Conservation (phyloP, 2,888 invertebrate species). For the Crematogaster levior region DNA sequence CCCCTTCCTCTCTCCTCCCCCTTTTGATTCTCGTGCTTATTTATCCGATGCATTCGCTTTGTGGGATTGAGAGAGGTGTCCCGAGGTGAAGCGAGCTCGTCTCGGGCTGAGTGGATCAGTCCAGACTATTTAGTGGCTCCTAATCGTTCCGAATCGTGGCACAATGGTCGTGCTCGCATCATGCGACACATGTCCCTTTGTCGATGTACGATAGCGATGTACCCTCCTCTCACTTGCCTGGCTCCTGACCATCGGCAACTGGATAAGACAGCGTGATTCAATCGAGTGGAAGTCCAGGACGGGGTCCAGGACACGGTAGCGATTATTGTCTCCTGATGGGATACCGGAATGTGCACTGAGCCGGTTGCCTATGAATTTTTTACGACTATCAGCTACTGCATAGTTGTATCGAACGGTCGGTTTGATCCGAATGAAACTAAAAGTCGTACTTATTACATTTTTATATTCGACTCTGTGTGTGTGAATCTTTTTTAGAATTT, state of each 20-base stretch:
- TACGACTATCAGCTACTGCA: conserved; percentile 25
- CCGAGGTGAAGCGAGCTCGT: conserved; percentile 63
- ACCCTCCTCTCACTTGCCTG: conserved; percentile 59
- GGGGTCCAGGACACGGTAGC: conserved; percentile 60
- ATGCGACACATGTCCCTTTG: conserved; percentile 73
- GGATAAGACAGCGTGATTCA: conserved; percentile 72
- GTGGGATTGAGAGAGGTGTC: conserved; percentile 78
- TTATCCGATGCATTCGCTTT: conserved; percentile 75
- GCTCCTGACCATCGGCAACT: conserved; percentile 64
- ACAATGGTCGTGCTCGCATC: conserved; percentile 72
- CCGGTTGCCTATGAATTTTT: conserved; percentile 56
- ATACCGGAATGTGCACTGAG: conserved; percentile 52
- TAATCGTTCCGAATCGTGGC: conserved; percentile 74
- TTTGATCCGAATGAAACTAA: neutral
- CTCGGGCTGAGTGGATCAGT: conserved; percentile 75
- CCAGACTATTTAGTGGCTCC: conserved; percentile 75
- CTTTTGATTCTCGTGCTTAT: conserved; percentile 59
- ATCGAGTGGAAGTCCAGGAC: conserved; percentile 70
- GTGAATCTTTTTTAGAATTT: neutral
- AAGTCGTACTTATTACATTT: neutral
- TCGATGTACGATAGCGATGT: conserved; percentile 64
- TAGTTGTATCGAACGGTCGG: neutral
- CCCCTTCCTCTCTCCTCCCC: neutral
- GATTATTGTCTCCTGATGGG: conserved; percentile 47
- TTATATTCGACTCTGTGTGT: neutral